Base-by-base conservation (phyloP, 2,113 vertebrate genomes). In the Halichoerus grypus region DNA sequence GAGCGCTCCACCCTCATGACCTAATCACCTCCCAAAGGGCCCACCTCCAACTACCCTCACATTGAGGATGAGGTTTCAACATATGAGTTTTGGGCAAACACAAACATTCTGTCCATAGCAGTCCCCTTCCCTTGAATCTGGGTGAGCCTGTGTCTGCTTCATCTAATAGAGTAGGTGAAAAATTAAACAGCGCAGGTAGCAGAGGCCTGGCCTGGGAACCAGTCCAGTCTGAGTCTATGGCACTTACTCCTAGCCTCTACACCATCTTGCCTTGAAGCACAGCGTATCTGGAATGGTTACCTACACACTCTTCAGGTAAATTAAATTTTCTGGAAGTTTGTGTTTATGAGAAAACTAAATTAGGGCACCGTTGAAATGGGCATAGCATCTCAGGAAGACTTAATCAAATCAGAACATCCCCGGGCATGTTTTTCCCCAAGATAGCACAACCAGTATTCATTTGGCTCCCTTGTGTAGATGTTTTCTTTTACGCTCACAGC, bases 291-390 rank as follows among this genome's bases (percentile, higher is more conserved):
- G 9, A 94, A 31, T 77, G 24, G 59, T 18, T 65, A 67, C 85
- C 69, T 82, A 96, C 46, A 88, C 14, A 55, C 31, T 77, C 71
- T 87, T 81, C 33, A 51, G 76, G 42, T 31, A 92, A 91, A 77
- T 72, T 79, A 90, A 86, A 92, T 87, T 95, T 93, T 93, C 90
- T 91, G 19, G 31, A 93, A 69, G 46, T 94, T 79, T 97, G 74
- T 97, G 49, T 88, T 74, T 69, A 80, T 95, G 26, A 92, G 55
- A 92, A 88, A 97, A 95, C 31, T n/a, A 95, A 97, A 91, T 94
- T 65, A 94, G 72, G 85, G 88, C 77, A 80, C 76, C 63, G 2
- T 65, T 92, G n/a, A 92, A 80, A 89, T 57, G 5, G 55, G 39
- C 61, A 57, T 42, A 55, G 51, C 88, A 80, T 81, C 63, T 93